phyloP scores from a whole-genome alignment of 2,888 invertebrate genomes.

The Melitaea athalia region DNA sequence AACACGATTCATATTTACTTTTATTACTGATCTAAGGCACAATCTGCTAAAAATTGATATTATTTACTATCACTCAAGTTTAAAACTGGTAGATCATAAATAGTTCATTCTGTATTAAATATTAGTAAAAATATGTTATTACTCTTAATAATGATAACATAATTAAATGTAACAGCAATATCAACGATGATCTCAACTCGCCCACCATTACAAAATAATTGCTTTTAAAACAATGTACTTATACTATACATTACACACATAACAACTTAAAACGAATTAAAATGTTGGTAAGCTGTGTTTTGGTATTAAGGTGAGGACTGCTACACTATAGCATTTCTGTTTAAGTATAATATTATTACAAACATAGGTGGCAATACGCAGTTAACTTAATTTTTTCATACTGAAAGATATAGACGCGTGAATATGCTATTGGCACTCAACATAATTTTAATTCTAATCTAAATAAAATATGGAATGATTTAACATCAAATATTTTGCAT shows the following conservation, averaged over 20 bases:
- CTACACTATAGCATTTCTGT: constrained; percentile 65
- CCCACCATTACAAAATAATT: constrained; percentile 63
- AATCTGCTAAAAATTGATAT: constrained; percentile 73
- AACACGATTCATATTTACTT: constrained; percentile 46
- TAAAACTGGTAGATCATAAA: constrained; percentile 68
- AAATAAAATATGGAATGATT: not conserved
- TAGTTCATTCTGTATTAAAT: constrained; percentile 57
- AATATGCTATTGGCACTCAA: constrained; percentile 15
- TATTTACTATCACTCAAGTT: constrained; percentile 66
- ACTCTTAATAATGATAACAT: constrained; percentile 63
- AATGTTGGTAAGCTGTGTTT: constrained; percentile 82
- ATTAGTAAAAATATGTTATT: constrained; percentile 66
- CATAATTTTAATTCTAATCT: constrained; percentile 9
- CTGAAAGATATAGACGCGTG: not conserved
- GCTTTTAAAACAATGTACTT: constrained; percentile 69
- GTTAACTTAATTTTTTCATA: not conserved
- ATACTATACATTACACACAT: constrained; percentile 72
- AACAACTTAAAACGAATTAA: constrained; percentile 77
- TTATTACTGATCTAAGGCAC: constrained; percentile 78
- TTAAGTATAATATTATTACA: constrained; percentile 35
- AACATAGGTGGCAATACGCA: constrained; percentile 19
- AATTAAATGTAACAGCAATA: constrained; percentile 75
- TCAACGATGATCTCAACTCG: constrained; percentile 67
- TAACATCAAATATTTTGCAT: not conserved
- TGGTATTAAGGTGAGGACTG: constrained; percentile 81